Evolutionary conservation across 2,888 invertebrate genomes (phyloP).

Genomic region (Eutolmus rufibarbis): DNA sequence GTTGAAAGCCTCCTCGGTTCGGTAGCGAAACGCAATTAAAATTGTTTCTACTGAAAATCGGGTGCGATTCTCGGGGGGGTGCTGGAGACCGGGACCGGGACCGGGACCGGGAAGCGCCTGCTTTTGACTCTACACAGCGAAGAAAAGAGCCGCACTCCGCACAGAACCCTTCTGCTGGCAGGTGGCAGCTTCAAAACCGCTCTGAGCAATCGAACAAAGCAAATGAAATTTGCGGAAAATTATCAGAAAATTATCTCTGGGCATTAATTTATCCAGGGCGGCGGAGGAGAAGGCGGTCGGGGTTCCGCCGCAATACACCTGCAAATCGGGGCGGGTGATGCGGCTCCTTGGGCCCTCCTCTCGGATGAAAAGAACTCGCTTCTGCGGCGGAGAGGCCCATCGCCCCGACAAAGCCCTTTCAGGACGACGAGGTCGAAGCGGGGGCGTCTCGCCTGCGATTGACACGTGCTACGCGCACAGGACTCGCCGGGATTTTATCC

Average conservation of each 20-base stretch:
- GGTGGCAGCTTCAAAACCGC: constrained; percentile 2
- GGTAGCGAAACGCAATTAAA: background rate
- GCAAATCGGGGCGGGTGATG: background rate
- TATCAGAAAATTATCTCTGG: constrained; percentile 34
- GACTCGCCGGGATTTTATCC: constrained; percentile 44
- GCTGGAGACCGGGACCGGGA: background rate
- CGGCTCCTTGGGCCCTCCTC: background rate
- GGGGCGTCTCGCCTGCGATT: constrained; percentile 34
- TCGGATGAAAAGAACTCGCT: constrained; percentile 28
- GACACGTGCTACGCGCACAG: constrained; percentile 42
- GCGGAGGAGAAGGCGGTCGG: background rate
- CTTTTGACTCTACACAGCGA: background rate
- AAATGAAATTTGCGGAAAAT: constrained; percentile 11
- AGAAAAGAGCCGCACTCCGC: background rate
- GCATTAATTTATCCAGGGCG: constrained; percentile 14
- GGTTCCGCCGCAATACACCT: background rate
- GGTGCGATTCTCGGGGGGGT: background rate
- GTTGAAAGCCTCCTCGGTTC: background rate
- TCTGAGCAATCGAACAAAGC: constrained; percentile 10
- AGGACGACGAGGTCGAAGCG: background rate
- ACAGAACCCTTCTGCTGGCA: background rate
- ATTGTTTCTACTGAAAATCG: background rate
- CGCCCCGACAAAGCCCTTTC: constrained; percentile 13
- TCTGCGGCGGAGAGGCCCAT: background rate
- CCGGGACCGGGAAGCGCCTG: background rate